These are phyloP conservation scores for Drosophila burlai DNA, from an alignment of 1,140 invertebrate species.

Conservation along the genomic window DNA sequence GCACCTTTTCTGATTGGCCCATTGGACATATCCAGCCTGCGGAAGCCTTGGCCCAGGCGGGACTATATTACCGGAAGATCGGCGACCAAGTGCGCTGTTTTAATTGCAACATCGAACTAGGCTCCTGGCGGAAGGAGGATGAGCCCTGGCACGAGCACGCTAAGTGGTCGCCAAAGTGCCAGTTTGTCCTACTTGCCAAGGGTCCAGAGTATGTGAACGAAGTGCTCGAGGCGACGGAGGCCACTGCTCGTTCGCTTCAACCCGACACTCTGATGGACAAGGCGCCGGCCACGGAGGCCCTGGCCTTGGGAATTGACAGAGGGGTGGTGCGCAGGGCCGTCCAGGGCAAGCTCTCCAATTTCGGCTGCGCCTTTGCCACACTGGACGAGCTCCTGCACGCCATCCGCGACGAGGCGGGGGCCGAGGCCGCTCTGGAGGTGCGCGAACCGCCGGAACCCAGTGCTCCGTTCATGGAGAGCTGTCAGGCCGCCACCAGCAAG, in stretches of 20 bases:
- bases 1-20: constrained; percentile 89
- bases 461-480: constrained; percentile 20
- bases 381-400: constrained; percentile 90
- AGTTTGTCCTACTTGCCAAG: constrained; percentile 91
- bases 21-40: constrained; percentile 88
- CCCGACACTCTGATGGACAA: constrained; percentile 86
- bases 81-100: constrained; percentile 93
- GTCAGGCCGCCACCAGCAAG: constrained; percentile 63
- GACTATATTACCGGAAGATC: constrained; percentile 91
- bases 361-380: constrained; percentile 87
- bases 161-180: constrained; percentile 94
- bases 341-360: constrained; percentile 53
- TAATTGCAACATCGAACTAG: constrained; percentile 94
- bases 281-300: constrained; percentile 87
- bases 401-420: constrained; percentile 86
- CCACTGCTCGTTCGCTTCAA: constrained; percentile 30
- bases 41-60: constrained; percentile 89
- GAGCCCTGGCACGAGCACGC: constrained; percentile 96
- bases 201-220: constrained; percentile 91
- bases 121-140: constrained; percentile 94
- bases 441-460: constrained; percentile 36
- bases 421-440: constrained; percentile 49
- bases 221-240: constrained; percentile 48
- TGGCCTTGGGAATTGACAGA: constrained; percentile 89
- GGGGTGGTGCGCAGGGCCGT: constrained; percentile 89